phyloP scores from a whole-genome alignment of 2,888 invertebrate species.

The Eupithecia vulgata region DNA sequence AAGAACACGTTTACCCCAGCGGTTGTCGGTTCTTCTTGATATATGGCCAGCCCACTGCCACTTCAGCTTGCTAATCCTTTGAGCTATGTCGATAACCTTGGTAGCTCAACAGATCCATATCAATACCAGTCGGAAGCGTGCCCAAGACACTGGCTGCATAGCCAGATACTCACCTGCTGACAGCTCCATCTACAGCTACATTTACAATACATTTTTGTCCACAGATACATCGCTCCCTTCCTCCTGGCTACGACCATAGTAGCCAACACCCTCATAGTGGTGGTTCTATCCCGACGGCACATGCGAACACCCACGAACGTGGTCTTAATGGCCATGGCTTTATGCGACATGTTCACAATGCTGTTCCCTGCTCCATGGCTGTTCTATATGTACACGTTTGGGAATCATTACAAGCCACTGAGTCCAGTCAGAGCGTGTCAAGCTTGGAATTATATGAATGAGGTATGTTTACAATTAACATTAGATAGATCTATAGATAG shows the following conservation, averaged over 20 bases:
- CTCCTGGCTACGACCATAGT: slow-evolving; percentile 94
- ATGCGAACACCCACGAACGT: slow-evolving; percentile 96
- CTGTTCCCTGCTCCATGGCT: slow-evolving; percentile 95
- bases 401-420: slow-evolving; percentile 92
- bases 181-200: no score
- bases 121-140: no score
- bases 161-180: no score
- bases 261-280: slow-evolving; percentile 95
- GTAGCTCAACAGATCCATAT: no score
- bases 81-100: no score
- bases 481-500: no score
- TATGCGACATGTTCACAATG: slow-evolving; percentile 97
- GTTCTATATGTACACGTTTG: slow-evolving; percentile 95
- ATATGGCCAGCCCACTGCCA: no score
- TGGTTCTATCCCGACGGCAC: slow-evolving; percentile 94
- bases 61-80: no score
- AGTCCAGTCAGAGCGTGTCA: slow-evolving; percentile 91
- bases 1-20: no score
- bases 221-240: slow-evolving; percentile 89
- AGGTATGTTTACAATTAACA: slow-evolving; percentile 81
- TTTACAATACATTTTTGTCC: no score
- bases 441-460: slow-evolving; percentile 91
- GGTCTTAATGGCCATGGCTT: slow-evolving; percentile 97
- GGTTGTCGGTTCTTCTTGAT: no score
- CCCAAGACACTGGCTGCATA: no score